A percentile compares a stretch with the other conserved stretches of the same genome.
These are phyloP conservation scores for Anthopleura xanthogrammica DNA, from an alignment of 92 coral and sea anemone species.

Conservation along the genomic window DNA sequence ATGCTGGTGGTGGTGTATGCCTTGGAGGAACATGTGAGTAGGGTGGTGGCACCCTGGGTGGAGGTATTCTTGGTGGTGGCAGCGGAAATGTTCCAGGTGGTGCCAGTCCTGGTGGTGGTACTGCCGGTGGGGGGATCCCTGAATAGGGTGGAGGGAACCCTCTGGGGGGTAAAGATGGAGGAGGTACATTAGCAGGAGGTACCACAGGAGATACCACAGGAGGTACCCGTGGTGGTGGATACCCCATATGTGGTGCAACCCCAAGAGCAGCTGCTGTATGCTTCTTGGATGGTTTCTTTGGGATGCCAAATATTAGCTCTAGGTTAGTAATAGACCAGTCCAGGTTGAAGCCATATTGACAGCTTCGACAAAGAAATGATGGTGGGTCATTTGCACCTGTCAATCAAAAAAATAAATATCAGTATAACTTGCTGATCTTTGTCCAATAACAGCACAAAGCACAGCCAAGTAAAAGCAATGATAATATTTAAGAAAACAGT, in stretches of 20 bases:
- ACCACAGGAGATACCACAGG: conserved; percentile 37
- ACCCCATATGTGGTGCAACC: not conserved
- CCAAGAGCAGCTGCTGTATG: not conserved
- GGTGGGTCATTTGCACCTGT: conserved; percentile 93
- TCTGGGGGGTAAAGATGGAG: conserved; percentile 18
- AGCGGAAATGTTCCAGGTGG: conserved; percentile 34
- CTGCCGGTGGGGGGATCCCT: conserved; percentile 41
- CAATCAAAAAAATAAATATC: not conserved
- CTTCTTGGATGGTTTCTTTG: conserved; percentile 27
- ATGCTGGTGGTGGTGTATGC: conserved; percentile 29
- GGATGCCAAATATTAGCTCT: conserved; percentile 76
- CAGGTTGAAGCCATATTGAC: conserved; percentile 95
- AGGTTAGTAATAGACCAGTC: conserved; percentile 96
- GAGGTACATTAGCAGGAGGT: conserved; percentile 30
- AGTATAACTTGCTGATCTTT: not conserved
- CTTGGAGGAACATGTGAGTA: conserved; percentile 25
- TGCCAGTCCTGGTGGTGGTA: conserved; percentile 44
- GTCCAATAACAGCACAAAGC: not conserved
- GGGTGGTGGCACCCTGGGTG: conserved; percentile 28
- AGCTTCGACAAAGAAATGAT: conserved; percentile 89
- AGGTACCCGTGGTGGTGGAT: conserved; percentile 25
- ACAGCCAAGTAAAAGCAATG: not conserved
- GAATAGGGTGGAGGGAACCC: conserved; percentile 26
- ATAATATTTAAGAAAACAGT: too few species aligned
- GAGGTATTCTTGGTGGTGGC: conserved; percentile 34